Percentiles rank a stretch among this genome's conserved stretches.
Evolutionary conservation across 2,113 vertebrate species (phyloP).

Genomic region (Pelodiscus sinensis): DNA sequence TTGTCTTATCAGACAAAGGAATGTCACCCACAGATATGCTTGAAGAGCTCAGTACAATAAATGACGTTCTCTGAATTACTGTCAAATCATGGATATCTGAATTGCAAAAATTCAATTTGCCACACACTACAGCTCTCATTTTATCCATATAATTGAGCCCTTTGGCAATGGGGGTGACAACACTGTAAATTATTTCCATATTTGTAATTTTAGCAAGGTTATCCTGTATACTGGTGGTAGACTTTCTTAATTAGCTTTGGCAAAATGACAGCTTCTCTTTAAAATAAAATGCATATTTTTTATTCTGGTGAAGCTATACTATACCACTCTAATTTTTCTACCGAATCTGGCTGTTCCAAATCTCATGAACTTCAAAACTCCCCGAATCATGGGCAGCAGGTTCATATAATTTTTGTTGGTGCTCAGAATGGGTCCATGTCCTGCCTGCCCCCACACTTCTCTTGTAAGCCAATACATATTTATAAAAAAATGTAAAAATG

Average conservation of each 20-base stretch:
- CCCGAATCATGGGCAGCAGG: neutral
- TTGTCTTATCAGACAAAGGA: neutral
- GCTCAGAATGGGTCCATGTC: too few relatives aligned
- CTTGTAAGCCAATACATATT: too few relatives aligned
- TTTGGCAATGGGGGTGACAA: neutral
- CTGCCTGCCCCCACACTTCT: too few relatives aligned
- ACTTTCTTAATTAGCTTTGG: neutral
- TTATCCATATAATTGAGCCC: accelerated
- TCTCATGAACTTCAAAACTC: constrained; percentile 36
- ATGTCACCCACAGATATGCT: neutral
- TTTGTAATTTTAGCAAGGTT: neutral
- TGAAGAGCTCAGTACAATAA: neutral
- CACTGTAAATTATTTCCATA: neutral
- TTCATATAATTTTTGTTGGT: too few relatives aligned
- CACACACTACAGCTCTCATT: neutral
- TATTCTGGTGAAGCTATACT: neutral
- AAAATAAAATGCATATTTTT: neutral
- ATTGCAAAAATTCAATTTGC: neutral
- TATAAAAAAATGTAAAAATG: too few relatives aligned
- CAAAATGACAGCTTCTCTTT: neutral
- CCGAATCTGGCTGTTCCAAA: constrained; percentile 25
- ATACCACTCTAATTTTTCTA: neutral
- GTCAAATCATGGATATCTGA: neutral
- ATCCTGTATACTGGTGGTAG: neutral
- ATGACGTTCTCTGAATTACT: accelerated